Base-by-base conservation (phyloP, 1,140 invertebrate species). In the Delia radicum region DNA sequence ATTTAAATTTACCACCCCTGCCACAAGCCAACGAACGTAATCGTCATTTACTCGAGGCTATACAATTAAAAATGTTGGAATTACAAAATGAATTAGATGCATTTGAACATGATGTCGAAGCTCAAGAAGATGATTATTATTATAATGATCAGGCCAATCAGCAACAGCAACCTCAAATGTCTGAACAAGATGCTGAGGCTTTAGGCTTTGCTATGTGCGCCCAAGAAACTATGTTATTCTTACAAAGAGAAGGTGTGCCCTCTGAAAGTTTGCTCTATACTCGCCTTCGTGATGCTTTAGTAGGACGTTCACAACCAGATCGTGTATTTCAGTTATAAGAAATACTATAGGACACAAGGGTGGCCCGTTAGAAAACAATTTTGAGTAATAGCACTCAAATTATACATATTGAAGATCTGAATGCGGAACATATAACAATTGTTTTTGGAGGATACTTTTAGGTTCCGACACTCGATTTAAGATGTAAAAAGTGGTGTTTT, bases 191-290 rank as follows among this genome's bases (percentile, higher is more conserved):
- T 62, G 83, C 83, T 3, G 83, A 85, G 63, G 81, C 83, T 1
- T 33, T 85, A 26, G 83, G 83, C 10, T 85, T 85, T 63, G 83
- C 83, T 21, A 83, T 85, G 79, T 85, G 83, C 65, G 83, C 83
- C 24, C 76, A 82, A 21, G 83, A 85, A 75, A 84, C 83, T 8
- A 42, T 85, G 65, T 77, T 82, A 6, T 85, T 85, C 37, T 76
- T 85, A 26, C 80, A 84, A 63, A 79, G 79, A 73, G 82, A 85
- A 48, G 83, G 83, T 29, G 62, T 85, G 37, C 77, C 83, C 42
- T 79, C 80, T 7, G 82, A 85, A 26, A 82, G 80, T 7, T 72
- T 79, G n/a, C 75, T 85, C 7, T 84, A 85, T 74, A 81, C 79
- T 67, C 75, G 82, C 2, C 77, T 85, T 4, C 76, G 82, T 7